These are phyloP conservation scores for Dryococelus australis DNA, from an alignment of 2,888 invertebrate genomes.

Conservation along the genomic window DNA sequence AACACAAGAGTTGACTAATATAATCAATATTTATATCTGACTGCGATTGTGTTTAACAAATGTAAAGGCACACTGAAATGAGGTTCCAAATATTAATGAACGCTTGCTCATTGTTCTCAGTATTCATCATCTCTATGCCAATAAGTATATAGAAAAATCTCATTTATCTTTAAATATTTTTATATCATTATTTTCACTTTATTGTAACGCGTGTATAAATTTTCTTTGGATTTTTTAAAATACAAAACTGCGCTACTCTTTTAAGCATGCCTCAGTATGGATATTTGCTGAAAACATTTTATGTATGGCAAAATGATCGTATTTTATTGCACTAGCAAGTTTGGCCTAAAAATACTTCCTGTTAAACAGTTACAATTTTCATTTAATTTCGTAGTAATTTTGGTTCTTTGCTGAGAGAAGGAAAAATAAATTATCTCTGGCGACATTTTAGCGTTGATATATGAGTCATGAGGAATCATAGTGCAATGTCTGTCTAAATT, in stretches of 20 bases:
- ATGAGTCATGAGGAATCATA: neutral
- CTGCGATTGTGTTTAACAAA: neutral
- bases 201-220: no score
- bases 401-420: no score
- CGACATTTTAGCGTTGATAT: neutral
- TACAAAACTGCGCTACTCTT: no score
- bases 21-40: neutral
- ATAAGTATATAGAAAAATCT: neutral
- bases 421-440: no score
- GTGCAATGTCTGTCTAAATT: constrained; percentile 1
- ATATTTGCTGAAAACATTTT: no score
- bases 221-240: no score
- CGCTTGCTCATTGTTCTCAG: neutral
- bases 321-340: no score
- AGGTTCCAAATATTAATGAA: constrained; percentile 6
- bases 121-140: constrained; percentile 12
- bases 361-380: no score
- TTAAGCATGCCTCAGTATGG: no score
- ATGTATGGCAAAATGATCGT: no score
- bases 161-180: neutral
- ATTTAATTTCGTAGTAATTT: no score
- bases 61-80: neutral
- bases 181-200: neutral
- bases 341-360: no score
- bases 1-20: neutral